These are phyloP conservation scores for Butastur rufipennis DNA, from an alignment of 2,113 vertebrate species.

Conservation along the genomic window DNA sequence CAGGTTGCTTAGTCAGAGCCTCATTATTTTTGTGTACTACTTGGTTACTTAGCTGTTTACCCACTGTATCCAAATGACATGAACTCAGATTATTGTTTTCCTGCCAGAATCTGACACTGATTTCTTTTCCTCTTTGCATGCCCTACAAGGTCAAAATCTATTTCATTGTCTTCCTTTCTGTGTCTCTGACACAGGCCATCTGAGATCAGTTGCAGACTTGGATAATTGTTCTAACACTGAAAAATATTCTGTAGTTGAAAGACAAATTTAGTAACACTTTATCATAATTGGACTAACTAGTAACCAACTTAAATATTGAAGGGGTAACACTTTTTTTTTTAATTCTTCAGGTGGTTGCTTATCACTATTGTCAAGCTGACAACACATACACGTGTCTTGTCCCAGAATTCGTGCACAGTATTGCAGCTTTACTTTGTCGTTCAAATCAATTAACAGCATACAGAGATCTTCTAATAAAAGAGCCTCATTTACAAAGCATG, in stretches of 20 bases:
- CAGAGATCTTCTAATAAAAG: constrained; percentile 87
- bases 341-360: constrained; percentile 88
- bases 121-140: neutral
- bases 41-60: neutral
- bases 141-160: neutral
- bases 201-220: neutral
- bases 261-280: neutral
- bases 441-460: constrained; percentile 84
- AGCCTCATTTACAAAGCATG: constrained; percentile 91
- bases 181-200: neutral
- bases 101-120: neutral
- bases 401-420: constrained; percentile 94
- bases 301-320: neutral
- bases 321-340: neutral
- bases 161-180: neutral
- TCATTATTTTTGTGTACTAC: neutral
- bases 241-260: neutral
- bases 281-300: neutral
- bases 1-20: neutral
- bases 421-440: constrained; percentile 91
- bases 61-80: neutral
- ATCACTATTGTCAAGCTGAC: constrained; percentile 98
- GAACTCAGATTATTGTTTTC: neutral
- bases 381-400: constrained; percentile 98
- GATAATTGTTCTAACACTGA: neutral